Conservation (phyloP, 1,140 invertebrate genomes). For the Ganaspis sp. region DNA sequence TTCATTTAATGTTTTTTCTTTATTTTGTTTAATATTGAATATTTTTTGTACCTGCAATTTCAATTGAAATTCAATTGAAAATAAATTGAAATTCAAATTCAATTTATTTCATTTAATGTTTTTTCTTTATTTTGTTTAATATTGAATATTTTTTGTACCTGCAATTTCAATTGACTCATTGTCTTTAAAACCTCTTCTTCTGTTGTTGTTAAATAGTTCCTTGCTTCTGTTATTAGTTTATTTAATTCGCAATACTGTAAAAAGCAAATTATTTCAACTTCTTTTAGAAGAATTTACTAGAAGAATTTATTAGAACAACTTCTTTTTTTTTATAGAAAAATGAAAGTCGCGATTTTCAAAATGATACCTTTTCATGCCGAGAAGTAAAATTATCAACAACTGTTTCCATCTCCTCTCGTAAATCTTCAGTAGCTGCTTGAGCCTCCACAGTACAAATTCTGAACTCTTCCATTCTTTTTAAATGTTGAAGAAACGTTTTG, state of each 20-base stretch:
- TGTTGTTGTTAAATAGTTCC: constrained; percentile 61
- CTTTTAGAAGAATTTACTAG: too few relatives aligned
- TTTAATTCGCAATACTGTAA: constrained; percentile 63
- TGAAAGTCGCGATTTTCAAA: too few relatives aligned
- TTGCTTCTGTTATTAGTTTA: constrained; percentile 57
- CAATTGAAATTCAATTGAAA: constrained; percentile 40
- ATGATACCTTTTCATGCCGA: constrained; percentile 65
- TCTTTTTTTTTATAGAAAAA: not conserved
- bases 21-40: too few relatives aligned
- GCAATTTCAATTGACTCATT: constrained; percentile 61
- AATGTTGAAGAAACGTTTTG: constrained; percentile 59
- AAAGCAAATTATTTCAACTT: not conserved
- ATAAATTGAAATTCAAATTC: not conserved
- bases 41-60: constrained; percentile 69
- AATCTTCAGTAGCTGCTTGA: constrained; percentile 71
- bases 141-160: too few relatives aligned
- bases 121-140: too few relatives aligned
- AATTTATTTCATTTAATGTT: constrained; percentile 29
- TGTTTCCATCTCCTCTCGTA: constrained; percentile 67
- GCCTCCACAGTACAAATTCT: constrained; percentile 70
- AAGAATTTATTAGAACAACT: too few relatives aligned
- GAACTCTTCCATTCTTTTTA: constrained; percentile 72
- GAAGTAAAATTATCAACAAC: constrained; percentile 63
- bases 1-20: too few relatives aligned
- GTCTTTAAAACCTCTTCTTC: constrained; percentile 59